A percentile compares a stretch with the other conserved stretches of the same genome.
phyloP scores from a whole-genome alignment of 35 echinoderm and acorn worm genomes.

The Hemicentrotus pulcherrimus region DNA sequence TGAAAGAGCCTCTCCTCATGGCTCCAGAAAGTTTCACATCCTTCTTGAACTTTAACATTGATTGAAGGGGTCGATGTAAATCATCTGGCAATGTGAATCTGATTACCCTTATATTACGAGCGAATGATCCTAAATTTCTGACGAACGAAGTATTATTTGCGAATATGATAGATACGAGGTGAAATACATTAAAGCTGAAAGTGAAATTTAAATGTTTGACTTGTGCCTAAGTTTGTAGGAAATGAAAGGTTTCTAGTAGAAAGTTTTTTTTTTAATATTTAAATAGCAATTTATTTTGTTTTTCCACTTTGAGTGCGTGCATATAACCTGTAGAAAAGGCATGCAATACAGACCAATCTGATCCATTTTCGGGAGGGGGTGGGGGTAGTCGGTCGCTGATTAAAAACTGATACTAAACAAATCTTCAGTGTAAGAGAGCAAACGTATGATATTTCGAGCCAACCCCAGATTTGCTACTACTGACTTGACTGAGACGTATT shows the following conservation, averaged over 20 bases:
- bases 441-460: too few relatives aligned
- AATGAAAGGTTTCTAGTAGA: background rate
- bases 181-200: background rate
- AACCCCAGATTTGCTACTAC: too few relatives aligned
- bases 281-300: background rate
- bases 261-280: background rate
- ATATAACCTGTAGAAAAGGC: background rate
- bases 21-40: background rate
- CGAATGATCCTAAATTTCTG: background rate
- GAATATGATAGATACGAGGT: background rate
- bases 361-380: too few relatives aligned
- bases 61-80: constrained; percentile 5
- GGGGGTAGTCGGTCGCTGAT: too few relatives aligned
- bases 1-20: background rate
- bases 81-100: background rate
- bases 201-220: background rate
- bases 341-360: too few relatives aligned
- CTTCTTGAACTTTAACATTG: background rate
- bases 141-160: background rate
- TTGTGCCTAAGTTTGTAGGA: background rate
- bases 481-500: too few relatives aligned
- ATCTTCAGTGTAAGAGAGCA: too few relatives aligned
- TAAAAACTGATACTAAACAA: too few relatives aligned
- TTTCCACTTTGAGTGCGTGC: background rate
- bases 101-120: background rate